Evolutionary conservation across 64 coral and sea anemone species (phyloP).

Genomic region (Montipora cactus): DNA sequence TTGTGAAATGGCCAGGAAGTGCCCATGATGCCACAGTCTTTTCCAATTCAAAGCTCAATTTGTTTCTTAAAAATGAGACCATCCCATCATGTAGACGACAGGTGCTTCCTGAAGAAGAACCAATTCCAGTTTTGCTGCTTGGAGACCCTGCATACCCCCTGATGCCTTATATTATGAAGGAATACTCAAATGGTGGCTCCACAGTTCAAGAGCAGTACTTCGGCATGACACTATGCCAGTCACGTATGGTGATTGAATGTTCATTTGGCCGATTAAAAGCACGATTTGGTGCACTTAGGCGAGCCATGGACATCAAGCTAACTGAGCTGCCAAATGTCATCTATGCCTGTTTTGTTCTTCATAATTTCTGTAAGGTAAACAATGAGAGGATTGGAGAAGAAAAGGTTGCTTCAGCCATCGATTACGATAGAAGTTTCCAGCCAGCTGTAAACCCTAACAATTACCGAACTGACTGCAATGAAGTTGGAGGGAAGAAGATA

Average conservation of each 20-base stretch:
- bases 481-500: not conserved
- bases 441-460: too few relatives aligned
- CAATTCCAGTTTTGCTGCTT: not conserved
- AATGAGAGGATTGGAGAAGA: not conserved
- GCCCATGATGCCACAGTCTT: too few relatives aligned
- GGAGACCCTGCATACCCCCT: conserved; percentile 55
- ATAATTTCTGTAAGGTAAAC: conserved; percentile 47
- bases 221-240: conserved; percentile 6
- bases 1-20: too few relatives aligned
- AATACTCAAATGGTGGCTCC: not conserved
- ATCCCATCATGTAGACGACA: too few relatives aligned
- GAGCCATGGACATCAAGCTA: conserved; percentile 44
- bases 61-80: too few relatives aligned
- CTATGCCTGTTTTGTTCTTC: conserved; percentile 74
- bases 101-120: not conserved
- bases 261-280: conserved; percentile 29
- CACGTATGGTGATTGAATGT: conserved; percentile 11
- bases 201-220: conserved; percentile 4
- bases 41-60: too few relatives aligned
- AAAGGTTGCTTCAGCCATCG: too few relatives aligned
- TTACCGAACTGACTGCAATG: too few relatives aligned
- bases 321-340: conserved; percentile 42
- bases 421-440: too few relatives aligned
- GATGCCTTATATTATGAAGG: conserved; percentile 58
- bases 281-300: conserved; percentile 43